Evolutionary conservation across 2,888 invertebrate genomes (phyloP), one percentile per base, ranked within the genome.

Genomic region (Resseliella maxima): DNA sequence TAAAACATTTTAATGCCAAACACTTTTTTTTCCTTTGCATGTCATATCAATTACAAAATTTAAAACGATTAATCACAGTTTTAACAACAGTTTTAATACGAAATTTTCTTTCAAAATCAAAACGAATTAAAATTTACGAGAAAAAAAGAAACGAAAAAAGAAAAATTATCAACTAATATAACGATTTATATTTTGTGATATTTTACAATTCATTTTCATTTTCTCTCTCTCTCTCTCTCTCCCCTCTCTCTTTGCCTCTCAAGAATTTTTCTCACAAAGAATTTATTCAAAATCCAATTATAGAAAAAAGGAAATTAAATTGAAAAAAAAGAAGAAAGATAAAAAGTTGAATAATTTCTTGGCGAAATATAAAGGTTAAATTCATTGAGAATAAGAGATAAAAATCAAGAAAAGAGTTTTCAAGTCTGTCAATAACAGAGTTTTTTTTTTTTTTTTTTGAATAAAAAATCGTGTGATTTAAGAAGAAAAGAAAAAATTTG

Each of bases 251-350:
- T n/a, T n/a, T n/a, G n/a, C n/a, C n/a, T n/a, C n/a, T n/a, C n/a
- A n/a, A n/a, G n/a, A n/a, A n/a, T 50, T 50, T 50, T 50, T 50
- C 50, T 50, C n/a, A 50, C 50, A 50, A 50, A 18, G 50, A 50
- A 59, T 18, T 50, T 3, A 50, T 50, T 59, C 24, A n/a, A 59
- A 59, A 24, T 27, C 5, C 6, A 50, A 15, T 18, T 50, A 18
- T 50, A 18, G 21, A 12, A 50, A 8, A 50, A 50, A 50, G 10
- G 50, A 50, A 50, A 15, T 8, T 5, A 50, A 59, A 27, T 24
- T 27, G 59, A 59, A 50, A 50, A 50, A 50, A 18, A 18, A 50
- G 21, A 12, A 8, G 18, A 21, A 10, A 21, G 2, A 8, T 18
- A 50, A 18, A 3, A 50, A 50, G 50, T 50, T 8, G 21, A 21